Evolutionary conservation across 2,888 invertebrate species (phyloP), one percentile per base, ranked within the genome.

Genomic region (Harpagoxenus sublaevis): DNA sequence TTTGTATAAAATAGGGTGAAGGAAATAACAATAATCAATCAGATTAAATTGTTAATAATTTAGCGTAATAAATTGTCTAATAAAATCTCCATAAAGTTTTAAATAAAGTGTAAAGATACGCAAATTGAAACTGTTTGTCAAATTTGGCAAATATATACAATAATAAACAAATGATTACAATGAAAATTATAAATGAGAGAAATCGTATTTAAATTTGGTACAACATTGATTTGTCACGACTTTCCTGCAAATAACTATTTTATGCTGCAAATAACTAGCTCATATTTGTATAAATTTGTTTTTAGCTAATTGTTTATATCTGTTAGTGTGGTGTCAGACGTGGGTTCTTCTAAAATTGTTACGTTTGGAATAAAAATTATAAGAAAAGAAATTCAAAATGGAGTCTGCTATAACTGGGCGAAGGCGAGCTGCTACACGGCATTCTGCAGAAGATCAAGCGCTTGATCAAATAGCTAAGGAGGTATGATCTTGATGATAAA

Each of bases 381-480:
- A 81, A 48, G 48, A 71, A 84, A 62, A 84, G 75, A 51, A 84
- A 63, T 65, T 63, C 48, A 73, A 55, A 91, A 95, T 95, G 95
- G 95, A 95, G 91, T 94, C 95, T 88, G 92, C 94, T 74, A 93
- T 95, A 88, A 92, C 95, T 86, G 97, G 97, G 94, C 96, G 98
- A 95, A 96, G 98, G 96, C 97, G 98, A 96, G 96, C 97, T 96
- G 97, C 97, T 95, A 96, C 97, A 90, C 98, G 98, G 95, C 98
- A 98, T 93, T 97, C 98, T 75, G 99, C 99, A n/a, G 99, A 99
- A 96, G 99, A 99, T 96, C 98, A 99, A 95, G 99, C 99, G 73
- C 97, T 99, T 84, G 99, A 99, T 96, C 98, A 98, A 96, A 99
- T 99, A 92, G 99, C 99, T 77, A 98, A 98, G 96, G 99, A 99